phyloP scores from a whole-genome alignment of 2,888 invertebrate species.

The Caenorhabditis imperialis region DNA sequence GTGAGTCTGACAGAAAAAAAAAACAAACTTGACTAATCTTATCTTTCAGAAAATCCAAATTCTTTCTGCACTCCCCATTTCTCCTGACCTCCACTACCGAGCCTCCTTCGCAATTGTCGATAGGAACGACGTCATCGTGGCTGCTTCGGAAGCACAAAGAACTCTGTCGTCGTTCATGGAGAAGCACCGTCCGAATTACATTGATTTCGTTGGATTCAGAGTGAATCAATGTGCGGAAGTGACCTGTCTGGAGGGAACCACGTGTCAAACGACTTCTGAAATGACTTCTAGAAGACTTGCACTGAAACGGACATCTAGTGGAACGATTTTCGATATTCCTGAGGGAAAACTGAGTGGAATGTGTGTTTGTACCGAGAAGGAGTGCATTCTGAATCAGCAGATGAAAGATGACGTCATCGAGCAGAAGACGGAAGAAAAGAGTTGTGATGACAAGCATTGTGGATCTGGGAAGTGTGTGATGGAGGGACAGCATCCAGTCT shows the following conservation, averaged over 20 bases:
- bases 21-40: not conserved
- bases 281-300: constrained; percentile 5
- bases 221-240: constrained; percentile 18
- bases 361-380: constrained; percentile 3
- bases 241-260: constrained; percentile 17
- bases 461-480: constrained; percentile 26
- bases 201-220: constrained; percentile 19
- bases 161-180: constrained; percentile 37
- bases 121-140: constrained; percentile 32
- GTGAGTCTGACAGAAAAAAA: constrained; percentile 2
- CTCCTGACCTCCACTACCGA: constrained; percentile 34
- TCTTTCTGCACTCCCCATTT: constrained; percentile 4
- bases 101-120: constrained; percentile 20
- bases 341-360: constrained; percentile 2
- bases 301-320: too few species aligned
- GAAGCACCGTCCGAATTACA: constrained; percentile 10
- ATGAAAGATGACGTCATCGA: constrained; percentile 21
- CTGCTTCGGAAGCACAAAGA: constrained; percentile 20
- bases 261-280: constrained; percentile 2
- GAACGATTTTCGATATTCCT: constrained; percentile 6
- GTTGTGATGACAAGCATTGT: constrained; percentile 31
- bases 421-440: not conserved
- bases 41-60: constrained; percentile 25
- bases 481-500: constrained; percentile 14
- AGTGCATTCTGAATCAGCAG: not conserved